Evolutionary conservation across 23 tunicate species (phyloP), one percentile per base, ranked within the genome.

Genomic region (Corella eumyota): DNA sequence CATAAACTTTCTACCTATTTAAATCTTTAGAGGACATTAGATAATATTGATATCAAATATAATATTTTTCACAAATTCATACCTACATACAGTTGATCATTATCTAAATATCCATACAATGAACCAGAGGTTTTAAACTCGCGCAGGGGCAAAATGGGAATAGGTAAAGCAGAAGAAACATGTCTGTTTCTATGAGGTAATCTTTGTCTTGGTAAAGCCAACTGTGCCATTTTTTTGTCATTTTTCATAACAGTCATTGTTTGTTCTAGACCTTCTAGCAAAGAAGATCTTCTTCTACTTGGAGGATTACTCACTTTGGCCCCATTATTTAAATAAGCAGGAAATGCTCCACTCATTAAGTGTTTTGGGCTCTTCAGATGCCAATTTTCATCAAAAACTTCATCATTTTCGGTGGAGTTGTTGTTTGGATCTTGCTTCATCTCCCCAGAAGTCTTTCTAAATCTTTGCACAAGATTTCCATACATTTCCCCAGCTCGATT

Each of bases 221-320:
- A 45, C 3, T 56, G 58, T 13, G 80, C 29, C 32, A 36, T 15
- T 32, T 64, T 55, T 26, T 52, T 53, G 11, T 67, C 60, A 38
- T 54, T 37, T n/a, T 64, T 25, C 55, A 74, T 74, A 2, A 56
- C 31, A 17, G 55, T 22, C 56, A 74, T 28, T 0, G 80, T 74
- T 34, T 64, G 68, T 30, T 74, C 71, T 26, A 53, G 38, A 6
- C 80, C 69, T 36, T 64, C 80, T 3, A 64, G 65, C 28, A 74
- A 36, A 11, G 80, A 74, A 17, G 80, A 74, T 13, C 56, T 51
- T 4, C 74, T 44, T 1, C 27, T 6, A 19, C 44, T 19, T 5
- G 62, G 30, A n/a, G 4, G 11, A 4, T 13, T 19, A 35, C 34
- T 21, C 28, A 11, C 34, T 46, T 32, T 7, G 11, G 74, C 28